These are phyloP conservation scores for Schrankia costaestrigalis DNA, from an alignment of 2,888 invertebrate species.

Conservation along the genomic window DNA sequence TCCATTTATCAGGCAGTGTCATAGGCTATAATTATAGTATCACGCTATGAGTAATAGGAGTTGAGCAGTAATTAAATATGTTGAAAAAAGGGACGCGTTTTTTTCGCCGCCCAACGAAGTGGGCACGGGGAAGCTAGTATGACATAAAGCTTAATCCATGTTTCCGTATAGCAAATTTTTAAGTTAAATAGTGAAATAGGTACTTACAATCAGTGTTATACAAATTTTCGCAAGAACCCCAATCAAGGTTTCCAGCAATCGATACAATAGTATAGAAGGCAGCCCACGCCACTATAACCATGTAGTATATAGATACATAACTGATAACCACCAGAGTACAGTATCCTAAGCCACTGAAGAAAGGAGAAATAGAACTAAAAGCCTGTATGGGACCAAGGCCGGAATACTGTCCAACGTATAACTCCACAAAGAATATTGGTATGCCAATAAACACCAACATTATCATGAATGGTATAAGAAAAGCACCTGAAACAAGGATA, in stretches of 20 bases:
- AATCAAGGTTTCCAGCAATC: constrained; percentile 82
- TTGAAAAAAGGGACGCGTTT: too few species aligned
- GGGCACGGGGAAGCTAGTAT: too few species aligned
- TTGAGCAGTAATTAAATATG: too few species aligned
- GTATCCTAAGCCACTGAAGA: constrained; percentile 82
- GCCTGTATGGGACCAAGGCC: constrained; percentile 86
- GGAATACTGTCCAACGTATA: constrained; percentile 89
- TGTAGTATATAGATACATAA: constrained; percentile 88
- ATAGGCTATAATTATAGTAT: too few species aligned
- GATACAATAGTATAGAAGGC: constrained; percentile 88
- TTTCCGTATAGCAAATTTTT: not conserved
- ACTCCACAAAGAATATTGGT: constrained; percentile 89
- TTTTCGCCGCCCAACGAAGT: too few species aligned
- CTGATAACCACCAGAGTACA: constrained; percentile 86
- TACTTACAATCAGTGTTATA: constrained; percentile 82
- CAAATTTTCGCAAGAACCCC: constrained; percentile 84
- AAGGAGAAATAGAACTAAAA: constrained; percentile 82
- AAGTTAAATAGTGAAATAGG: not conserved
- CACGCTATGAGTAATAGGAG: too few species aligned
- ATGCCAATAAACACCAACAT: constrained; percentile 89
- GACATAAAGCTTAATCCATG: too few species aligned
- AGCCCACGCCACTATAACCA: constrained; percentile 89
- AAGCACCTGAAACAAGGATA: constrained; percentile 83
- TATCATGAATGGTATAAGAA: constrained; percentile 86
- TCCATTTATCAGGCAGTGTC: too few species aligned